Percentiles rank a stretch among this genome's conserved stretches.
Evolutionary conservation across 2,113 vertebrate genomes (phyloP).

Genomic region (Apteryx mantelli): DNA sequence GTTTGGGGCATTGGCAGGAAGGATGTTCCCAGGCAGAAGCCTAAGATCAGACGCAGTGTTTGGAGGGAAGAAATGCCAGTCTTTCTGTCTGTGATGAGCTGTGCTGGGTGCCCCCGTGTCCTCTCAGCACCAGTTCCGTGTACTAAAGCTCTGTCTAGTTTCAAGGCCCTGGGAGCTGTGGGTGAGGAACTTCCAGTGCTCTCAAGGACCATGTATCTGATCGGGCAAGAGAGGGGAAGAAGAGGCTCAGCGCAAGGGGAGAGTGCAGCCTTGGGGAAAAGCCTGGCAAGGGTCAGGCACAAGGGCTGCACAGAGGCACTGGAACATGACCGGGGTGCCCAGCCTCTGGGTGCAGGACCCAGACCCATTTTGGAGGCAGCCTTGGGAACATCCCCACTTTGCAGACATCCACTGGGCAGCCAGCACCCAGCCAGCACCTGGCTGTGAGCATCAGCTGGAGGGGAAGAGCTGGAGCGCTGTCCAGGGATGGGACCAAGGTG

Average conservation of each 20-base stretch:
- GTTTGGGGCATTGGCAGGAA: not conserved
- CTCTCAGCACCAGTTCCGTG: not conserved
- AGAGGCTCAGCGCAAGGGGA: fast-evolving
- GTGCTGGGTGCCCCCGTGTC: no score
- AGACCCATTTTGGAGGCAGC: fast-evolving
- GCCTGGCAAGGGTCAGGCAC: fast-evolving
- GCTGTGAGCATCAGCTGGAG: fast-evolving
- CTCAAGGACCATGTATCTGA: fast-evolving
- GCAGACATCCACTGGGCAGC: not conserved
- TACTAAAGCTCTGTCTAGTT: not conserved
- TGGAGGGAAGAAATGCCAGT: not conserved
- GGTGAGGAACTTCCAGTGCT: not conserved
- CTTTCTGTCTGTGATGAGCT: no score
- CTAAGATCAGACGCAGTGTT: not conserved
- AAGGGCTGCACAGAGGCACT: not conserved
- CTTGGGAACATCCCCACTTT: no score
- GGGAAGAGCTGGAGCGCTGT: not conserved
- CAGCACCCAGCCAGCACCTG: not conserved
- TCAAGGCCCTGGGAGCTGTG: fast-evolving
- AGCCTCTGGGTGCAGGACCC: not conserved
- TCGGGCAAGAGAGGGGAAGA: not conserved
- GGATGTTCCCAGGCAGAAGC: fast-evolving
- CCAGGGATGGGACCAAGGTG: fast-evolving
- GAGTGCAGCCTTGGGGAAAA: fast-evolving
- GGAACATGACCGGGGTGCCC: not conserved